These are phyloP conservation scores for Dicyrtomina minuta DNA, from an alignment of 2,888 invertebrate species.

Conservation along the genomic window DNA sequence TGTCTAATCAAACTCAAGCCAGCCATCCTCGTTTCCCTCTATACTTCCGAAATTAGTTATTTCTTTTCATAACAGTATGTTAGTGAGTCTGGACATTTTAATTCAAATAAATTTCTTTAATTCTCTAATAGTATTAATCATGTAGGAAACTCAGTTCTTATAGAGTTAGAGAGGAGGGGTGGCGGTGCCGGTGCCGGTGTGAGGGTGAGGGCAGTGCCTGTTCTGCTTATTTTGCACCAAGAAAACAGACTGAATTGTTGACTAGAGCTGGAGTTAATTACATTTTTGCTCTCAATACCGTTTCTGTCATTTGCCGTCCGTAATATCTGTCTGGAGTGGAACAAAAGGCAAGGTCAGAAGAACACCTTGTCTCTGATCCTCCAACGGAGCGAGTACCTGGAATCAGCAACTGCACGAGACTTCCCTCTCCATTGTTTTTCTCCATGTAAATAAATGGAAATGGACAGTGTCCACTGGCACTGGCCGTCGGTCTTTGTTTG, in stretches of 20 bases:
- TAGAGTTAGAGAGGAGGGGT: too few relatives aligned
- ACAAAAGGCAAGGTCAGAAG: constrained; percentile 2
- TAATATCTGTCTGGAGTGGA: neutral
- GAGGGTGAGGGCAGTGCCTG: too few relatives aligned
- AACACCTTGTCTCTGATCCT: constrained; percentile 5
- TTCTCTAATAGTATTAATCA: too few relatives aligned
- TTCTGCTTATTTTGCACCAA: too few relatives aligned
- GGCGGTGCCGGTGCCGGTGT: too few relatives aligned
- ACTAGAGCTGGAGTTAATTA: neutral
- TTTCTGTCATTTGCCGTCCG: constrained; percentile 1
- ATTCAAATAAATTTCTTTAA: too few relatives aligned
- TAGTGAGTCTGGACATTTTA: too few relatives aligned
- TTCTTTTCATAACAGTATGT: too few relatives aligned
- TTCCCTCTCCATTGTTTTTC: neutral
- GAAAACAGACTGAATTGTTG: neutral
- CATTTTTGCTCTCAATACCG: neutral
- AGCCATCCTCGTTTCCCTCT: too few relatives aligned
- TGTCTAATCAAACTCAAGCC: too few relatives aligned
- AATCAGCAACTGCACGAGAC: neutral
- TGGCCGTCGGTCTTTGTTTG: neutral
- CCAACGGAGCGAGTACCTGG: constrained; percentile 8
- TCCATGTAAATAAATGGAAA: constrained; percentile 10
- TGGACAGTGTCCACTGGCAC: constrained; percentile 20
- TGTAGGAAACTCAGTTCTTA: too few relatives aligned
- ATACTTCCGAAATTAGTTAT: too few relatives aligned